These are phyloP conservation scores for Orthosia gothica DNA, from an alignment of 2,888 invertebrate species.

Conservation along the genomic window DNA sequence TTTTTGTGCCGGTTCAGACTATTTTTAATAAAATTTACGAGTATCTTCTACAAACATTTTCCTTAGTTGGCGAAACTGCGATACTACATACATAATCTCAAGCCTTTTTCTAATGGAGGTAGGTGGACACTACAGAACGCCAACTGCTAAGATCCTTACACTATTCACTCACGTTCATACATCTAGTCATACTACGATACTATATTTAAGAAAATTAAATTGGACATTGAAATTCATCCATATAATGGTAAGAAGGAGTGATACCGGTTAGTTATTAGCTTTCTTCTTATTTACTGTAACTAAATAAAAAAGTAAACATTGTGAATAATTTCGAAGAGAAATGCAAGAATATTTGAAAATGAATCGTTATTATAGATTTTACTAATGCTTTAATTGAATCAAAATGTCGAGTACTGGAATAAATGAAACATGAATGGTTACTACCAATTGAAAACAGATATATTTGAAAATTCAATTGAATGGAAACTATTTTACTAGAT, in stretches of 20 bases:
- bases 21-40: too few species aligned
- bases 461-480: conserved; percentile 6
- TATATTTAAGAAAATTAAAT: too few species aligned
- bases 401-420: background rate
- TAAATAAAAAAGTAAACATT: background rate
- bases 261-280: background rate
- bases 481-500: conserved; percentile 20
- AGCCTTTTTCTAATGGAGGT: too few species aligned
- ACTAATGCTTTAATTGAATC: background rate
- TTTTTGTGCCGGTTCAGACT: too few species aligned
- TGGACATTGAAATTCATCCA: background rate
- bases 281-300: background rate
- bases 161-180: too few species aligned
- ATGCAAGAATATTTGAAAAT: background rate
- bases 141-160: too few species aligned
- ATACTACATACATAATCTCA: too few species aligned
- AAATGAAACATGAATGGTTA: background rate
- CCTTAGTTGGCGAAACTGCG: background rate
- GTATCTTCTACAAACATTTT: too few species aligned
- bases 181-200: too few species aligned
- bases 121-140: too few species aligned
- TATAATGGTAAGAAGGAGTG: background rate
- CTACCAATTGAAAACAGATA: background rate
- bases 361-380: background rate
- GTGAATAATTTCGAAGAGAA: background rate